Conservation (phyloP, 2,797 vertebrate genomes). For the Amblyopsis hoosieri region DNA sequence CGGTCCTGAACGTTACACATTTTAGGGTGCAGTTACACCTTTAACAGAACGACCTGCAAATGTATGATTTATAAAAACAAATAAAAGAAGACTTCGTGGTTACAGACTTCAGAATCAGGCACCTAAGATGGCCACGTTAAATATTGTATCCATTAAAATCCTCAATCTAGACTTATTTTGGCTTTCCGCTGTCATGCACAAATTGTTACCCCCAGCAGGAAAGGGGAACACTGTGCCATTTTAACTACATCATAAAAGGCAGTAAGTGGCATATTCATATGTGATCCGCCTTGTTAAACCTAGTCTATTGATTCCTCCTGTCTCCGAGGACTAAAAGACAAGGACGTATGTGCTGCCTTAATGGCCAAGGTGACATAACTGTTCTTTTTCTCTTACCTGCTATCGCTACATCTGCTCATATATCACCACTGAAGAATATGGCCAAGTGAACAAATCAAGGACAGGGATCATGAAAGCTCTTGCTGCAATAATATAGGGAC, state of each 20-base stretch:
- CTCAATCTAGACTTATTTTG: constrained; percentile 10
- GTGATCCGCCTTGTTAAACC: constrained; percentile 48
- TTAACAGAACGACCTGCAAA: not conserved
- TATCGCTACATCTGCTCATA: constrained; percentile 24
- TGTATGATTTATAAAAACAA: not conserved
- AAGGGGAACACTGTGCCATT: constrained; percentile 31
- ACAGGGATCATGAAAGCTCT: constrained; percentile 23
- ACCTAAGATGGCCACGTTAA: constrained; percentile 4
- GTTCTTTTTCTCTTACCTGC: constrained; percentile 38
- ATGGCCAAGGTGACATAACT: constrained; percentile 50
- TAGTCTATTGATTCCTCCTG: constrained; percentile 45
- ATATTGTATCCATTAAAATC: constrained; percentile 19
- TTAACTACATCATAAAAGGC: constrained; percentile 44
- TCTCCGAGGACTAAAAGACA: constrained; percentile 31
- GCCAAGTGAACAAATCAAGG: constrained; percentile 53
- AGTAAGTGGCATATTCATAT: constrained; percentile 50
- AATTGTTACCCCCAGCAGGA: constrained; percentile 27
- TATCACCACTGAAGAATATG: constrained; percentile 45
- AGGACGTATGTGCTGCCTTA: constrained; percentile 51
- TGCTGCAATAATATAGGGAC: too few relatives aligned
- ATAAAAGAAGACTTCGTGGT: too few relatives aligned
- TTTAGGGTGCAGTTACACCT: too few relatives aligned
- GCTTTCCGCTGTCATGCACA: constrained; percentile 10
- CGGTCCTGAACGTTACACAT: too few relatives aligned
- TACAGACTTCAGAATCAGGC: constrained; percentile 15